Evolutionary conservation across 2,888 invertebrate genomes (phyloP).

Genomic region (Cremastinae sp.): DNA sequence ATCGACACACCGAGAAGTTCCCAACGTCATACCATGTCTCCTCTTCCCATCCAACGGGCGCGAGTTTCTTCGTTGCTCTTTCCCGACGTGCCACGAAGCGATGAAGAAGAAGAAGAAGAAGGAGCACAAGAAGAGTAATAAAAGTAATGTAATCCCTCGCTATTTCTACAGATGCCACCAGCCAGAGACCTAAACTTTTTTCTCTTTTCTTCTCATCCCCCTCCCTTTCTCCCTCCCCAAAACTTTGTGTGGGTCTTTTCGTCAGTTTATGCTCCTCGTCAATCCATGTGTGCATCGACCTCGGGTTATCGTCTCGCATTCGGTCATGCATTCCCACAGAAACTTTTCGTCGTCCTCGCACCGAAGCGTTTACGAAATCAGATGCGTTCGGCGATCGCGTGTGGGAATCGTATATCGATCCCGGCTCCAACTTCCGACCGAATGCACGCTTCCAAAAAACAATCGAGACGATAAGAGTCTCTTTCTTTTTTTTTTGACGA

Average conservation of each 20-base stretch:
- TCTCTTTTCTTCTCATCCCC: not conserved
- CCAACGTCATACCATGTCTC: constrained; percentile 38
- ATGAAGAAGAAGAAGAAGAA: constrained; percentile 36
- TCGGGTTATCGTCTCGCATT: not conserved
- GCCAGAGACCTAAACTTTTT: constrained; percentile 34
- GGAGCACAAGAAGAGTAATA: constrained; percentile 49
- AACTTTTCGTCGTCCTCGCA: constrained; percentile 25
- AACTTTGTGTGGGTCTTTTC: constrained; percentile 53
- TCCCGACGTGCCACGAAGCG: constrained; percentile 50
- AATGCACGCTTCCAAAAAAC: no score
- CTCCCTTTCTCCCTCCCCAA: constrained; percentile 16
- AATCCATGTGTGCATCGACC: constrained; percentile 43
- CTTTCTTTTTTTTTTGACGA: no score
- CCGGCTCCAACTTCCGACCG: not conserved
- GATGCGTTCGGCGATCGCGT: not conserved
- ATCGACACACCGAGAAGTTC: constrained; percentile 29
- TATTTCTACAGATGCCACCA: constrained; percentile 67
- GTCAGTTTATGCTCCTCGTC: constrained; percentile 28
- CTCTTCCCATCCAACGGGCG: constrained; percentile 16
- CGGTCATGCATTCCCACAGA: constrained; percentile 19
- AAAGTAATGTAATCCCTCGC: constrained; percentile 57
- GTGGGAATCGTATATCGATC: not conserved
- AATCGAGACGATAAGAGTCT: no score
- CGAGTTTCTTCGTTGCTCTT: constrained; percentile 26
- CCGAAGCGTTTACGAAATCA: not conserved